Evolutionary conservation across 2,888 invertebrate genomes (phyloP).

Genomic region (Aspidapion aeneum): DNA sequence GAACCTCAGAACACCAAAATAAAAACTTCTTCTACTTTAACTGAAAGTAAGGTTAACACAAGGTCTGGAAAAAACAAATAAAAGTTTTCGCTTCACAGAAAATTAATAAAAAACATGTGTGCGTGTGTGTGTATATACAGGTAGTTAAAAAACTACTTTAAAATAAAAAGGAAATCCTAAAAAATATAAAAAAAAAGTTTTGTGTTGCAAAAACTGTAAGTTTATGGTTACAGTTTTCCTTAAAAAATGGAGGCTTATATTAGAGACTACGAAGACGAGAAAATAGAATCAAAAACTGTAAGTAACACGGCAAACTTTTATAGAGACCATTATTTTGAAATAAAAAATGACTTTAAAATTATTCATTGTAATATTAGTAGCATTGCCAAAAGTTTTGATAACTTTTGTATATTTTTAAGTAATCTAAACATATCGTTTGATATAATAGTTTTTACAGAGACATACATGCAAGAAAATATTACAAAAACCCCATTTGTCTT

Average conservation of each 20-base stretch:
- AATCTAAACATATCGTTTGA: not conserved
- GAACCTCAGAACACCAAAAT: not conserved
- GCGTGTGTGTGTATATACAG: no score
- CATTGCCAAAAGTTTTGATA: not conserved
- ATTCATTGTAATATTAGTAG: not conserved
- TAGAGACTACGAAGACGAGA: not conserved
- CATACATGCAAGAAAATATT: not conserved
- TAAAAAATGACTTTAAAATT: not conserved
- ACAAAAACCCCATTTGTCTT: not conserved
- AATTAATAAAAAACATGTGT: no score
- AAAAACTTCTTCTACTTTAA: not conserved
- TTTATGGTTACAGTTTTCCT: no score
- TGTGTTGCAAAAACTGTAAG: no score
- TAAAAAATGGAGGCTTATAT: not conserved
- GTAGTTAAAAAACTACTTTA: no score
- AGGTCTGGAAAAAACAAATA: no score
- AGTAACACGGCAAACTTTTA: not conserved
- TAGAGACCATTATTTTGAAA: not conserved
- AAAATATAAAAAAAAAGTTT: no score
- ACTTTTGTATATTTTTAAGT: not conserved
- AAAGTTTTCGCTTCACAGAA: no score
- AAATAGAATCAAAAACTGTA: not conserved
- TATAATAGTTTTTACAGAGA: not conserved
- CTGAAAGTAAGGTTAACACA: not conserved
- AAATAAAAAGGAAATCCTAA: no score